These are phyloP conservation scores for Xyrauchen texanus DNA, from an alignment of 2,113 vertebrate genomes.

Conservation along the genomic window DNA sequence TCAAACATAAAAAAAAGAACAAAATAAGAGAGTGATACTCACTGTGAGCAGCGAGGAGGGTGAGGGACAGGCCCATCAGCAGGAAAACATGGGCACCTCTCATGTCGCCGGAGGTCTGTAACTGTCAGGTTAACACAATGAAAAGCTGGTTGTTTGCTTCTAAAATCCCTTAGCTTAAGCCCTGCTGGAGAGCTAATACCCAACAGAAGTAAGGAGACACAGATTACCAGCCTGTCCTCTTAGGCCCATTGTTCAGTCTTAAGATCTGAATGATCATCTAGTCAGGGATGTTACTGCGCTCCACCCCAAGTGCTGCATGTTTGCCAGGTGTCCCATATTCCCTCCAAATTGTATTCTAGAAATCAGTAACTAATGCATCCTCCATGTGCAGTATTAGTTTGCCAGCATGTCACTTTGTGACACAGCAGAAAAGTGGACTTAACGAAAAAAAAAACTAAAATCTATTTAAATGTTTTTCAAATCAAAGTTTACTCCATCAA, in stretches of 20 bases:
- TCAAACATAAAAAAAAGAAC: background rate
- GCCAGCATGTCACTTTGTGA: no score
- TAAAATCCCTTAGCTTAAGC: conserved; percentile 75
- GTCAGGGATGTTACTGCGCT: conserved; percentile 19
- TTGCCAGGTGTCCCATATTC: background rate
- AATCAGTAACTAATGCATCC: background rate
- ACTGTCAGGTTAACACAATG: conserved; percentile 64
- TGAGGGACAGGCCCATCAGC: conserved; percentile 55
- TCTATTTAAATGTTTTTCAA: no score
- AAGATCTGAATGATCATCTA: conserved; percentile 16
- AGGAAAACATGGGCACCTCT: conserved; percentile 66
- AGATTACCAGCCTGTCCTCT: conserved; percentile 72
- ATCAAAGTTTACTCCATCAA: no score
- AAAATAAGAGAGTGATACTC: conserved; percentile 62
- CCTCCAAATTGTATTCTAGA: background rate
- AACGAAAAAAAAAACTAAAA: no score
- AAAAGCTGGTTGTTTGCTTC: conserved; percentile 76
- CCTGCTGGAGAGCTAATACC: conserved; percentile 70
- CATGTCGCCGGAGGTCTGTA: conserved; percentile 70
- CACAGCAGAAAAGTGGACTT: no score
- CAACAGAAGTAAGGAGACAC: conserved; percentile 57
- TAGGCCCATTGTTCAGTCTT: conserved; percentile 24
- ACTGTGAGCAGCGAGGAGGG: conserved; percentile 74
- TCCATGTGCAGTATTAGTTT: background rate
- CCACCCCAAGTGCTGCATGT: conserved; percentile 1